A percentile compares a stretch with the other conserved stretches of the same genome.
Evolutionary conservation across 2,797 vertebrate genomes (phyloP).

Genomic region (Crax fasciolata): DNA sequence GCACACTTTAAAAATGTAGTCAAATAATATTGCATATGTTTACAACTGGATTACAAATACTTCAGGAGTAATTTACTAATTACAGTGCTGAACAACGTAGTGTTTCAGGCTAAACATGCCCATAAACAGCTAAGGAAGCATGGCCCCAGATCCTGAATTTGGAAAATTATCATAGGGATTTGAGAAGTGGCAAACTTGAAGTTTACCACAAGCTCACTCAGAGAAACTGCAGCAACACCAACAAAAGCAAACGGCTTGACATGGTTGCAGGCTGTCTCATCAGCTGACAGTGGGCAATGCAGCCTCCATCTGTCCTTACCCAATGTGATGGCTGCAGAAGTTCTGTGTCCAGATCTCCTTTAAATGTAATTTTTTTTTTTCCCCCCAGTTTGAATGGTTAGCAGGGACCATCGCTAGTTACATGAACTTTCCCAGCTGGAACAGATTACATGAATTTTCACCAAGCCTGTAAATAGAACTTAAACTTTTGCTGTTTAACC

Average conservation of each 20-base stretch:
- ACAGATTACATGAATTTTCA: neutral
- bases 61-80: neutral
- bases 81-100: neutral
- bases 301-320: fast-evolving
- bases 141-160: neutral
- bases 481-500: neutral
- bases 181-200: neutral
- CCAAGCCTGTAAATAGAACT: neutral
- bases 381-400: neutral
- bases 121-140: neutral
- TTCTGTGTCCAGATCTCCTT: neutral
- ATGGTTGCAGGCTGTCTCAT: neutral
- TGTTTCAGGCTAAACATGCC: neutral
- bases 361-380: neutral
- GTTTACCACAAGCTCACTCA: neutral
- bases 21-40: neutral
- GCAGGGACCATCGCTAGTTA: neutral
- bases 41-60: neutral
- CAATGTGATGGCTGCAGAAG: fast-evolving
- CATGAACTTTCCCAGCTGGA: neutral
- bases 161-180: neutral
- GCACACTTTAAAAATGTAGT: neutral
- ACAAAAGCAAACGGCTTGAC: neutral
- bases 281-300: fast-evolving
- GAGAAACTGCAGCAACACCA: neutral